Evolutionary conservation across 2,888 invertebrate genomes (phyloP).

Genomic region (Zeuzera pyrina): DNA sequence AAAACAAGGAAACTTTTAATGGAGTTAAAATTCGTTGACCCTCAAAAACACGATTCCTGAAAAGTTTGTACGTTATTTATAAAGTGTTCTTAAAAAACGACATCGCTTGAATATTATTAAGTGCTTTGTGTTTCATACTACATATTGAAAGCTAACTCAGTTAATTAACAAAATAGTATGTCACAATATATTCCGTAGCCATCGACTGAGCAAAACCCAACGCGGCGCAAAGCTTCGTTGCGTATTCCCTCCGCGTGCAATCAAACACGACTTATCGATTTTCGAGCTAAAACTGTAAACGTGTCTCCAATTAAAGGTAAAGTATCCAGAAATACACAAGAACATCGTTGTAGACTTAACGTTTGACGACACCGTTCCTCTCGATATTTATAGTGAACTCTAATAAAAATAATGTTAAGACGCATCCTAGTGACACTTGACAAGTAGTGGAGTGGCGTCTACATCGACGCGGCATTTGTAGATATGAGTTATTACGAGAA

Average conservation of each 20-base stretch:
- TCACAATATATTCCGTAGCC: no score
- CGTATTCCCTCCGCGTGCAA: slow-evolving; percentile 35
- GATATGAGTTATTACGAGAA: slow-evolving; percentile 50
- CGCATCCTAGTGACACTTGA: slow-evolving; percentile 44
- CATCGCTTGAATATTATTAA: slow-evolving; percentile 3
- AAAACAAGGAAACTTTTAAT: slow-evolving; percentile 68
- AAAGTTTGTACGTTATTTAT: slow-evolving; percentile 15
- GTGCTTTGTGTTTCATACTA: neutral
- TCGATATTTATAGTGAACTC: slow-evolving; percentile 22
- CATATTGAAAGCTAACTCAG: neutral
- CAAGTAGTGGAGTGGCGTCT: slow-evolving; percentile 48
- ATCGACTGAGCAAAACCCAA: no score
- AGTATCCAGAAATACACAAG: slow-evolving; percentile 26
- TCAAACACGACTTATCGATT: slow-evolving; percentile 52
- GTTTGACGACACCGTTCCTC: neutral
- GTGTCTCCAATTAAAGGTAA: slow-evolving; percentile 44
- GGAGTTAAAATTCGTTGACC: slow-evolving; percentile 63
- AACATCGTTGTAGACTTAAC: slow-evolving; percentile 12
- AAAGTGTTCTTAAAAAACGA: slow-evolving; percentile 6
- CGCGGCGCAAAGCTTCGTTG: no score
- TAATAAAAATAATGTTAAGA: slow-evolving; percentile 48
- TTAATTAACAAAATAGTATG: slow-evolving; percentile 1
- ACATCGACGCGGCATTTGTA: slow-evolving; percentile 30
- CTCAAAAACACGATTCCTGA: slow-evolving; percentile 33
- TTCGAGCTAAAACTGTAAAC: slow-evolving; percentile 39